Evolutionary conservation across 2,113 vertebrate species (phyloP).

Genomic region (Marmota monax): DNA sequence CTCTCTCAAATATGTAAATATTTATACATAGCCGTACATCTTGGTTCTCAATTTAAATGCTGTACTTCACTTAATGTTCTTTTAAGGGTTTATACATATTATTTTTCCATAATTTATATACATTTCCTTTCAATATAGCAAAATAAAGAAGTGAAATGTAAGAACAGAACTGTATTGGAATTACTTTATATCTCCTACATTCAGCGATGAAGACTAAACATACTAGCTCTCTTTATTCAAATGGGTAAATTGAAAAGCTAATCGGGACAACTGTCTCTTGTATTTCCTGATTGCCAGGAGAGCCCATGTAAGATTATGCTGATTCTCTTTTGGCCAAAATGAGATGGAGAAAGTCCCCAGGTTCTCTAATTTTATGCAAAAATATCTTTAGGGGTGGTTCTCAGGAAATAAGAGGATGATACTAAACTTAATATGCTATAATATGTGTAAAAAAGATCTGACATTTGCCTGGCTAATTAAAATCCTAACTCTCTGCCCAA

Average conservation of each 20-base stretch:
- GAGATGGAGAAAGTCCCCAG: neutral
- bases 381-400: neutral
- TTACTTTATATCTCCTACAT: neutral
- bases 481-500: constrained; percentile 4
- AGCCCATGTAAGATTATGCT: neutral
- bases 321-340: neutral
- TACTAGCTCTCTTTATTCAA: neutral
- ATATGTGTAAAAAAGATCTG: constrained; percentile 23
- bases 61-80: constrained; percentile 16
- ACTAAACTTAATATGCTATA: neutral
- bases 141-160: neutral
- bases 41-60: constrained; percentile 36
- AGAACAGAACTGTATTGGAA: neutral
- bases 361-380: neutral
- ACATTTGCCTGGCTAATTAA: constrained; percentile 46
- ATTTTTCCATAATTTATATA: neutral
- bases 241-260: neutral
- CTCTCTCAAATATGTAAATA: neutral
- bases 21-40: neutral
- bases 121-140: constrained; percentile 39
- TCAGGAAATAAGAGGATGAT: neutral
- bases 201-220: neutral
- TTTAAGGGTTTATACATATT: constrained; percentile 40
- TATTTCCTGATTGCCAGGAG: constrained; percentile 31
- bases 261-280: neutral